Evolutionary conservation across 2,113 vertebrate genomes (phyloP), one percentile per base, ranked within the genome.

Genomic region (Ceyx margarethae): DNA sequence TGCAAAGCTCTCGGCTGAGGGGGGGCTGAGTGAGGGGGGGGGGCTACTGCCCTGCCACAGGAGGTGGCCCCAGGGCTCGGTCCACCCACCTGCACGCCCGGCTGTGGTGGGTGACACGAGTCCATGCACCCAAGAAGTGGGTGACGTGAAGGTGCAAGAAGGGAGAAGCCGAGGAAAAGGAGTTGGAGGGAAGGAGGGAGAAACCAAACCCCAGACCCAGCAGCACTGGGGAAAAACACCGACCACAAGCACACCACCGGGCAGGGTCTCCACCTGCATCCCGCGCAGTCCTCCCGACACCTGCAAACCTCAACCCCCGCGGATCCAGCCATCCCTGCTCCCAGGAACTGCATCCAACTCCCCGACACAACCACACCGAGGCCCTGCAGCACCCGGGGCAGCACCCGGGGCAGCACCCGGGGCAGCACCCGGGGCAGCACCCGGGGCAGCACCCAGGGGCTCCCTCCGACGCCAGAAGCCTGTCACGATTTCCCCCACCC

Each of bases 181-280:
- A 76, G 16, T 1, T 1, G 3, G 81, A 31, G 46, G 45, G 66
- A 87, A 71, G 16, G 51, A 79, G 53, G 28, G 66, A 76, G 77
- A 80, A 94, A 86, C 46, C 64, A 77, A 88, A 61, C 79, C 81
- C 77, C 23, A 91, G 82, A 21, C 56, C 33, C 76, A 80, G 76
- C 76, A 1, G 6, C 13, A 4, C 0, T 31, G 81, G 77, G 78
- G 13, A 28, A 54, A 77, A 46, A 50, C 75, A 3, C 56, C 11
- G 8, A 42, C 79, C 80, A 79, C 71, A 48, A 19, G 31, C 85
- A 68, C 91, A 6, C 3, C 45, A 13, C 58, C 23, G 19, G 77
- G 76, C 75, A 57, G 85, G 89, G 48, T 76, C 71, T 85, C 80
- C 65, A 48, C 42, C 93, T 75, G 90, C 95, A 89, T n/a, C 89